These are phyloP conservation scores for Mellilla xanthometata DNA, from an alignment of 2,888 invertebrate species.

Conservation along the genomic window DNA sequence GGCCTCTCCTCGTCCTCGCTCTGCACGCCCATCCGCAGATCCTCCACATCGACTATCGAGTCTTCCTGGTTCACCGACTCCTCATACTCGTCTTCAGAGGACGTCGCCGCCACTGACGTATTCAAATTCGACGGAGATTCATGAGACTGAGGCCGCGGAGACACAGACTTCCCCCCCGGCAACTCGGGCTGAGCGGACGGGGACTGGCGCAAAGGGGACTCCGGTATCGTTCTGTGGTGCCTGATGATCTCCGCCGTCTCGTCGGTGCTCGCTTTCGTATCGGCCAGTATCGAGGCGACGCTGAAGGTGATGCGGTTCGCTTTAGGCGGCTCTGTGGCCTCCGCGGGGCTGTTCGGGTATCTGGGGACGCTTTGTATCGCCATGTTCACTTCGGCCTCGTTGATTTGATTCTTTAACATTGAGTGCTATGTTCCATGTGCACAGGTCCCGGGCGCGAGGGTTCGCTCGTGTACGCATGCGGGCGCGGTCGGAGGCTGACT, in stretches of 20 bases:
- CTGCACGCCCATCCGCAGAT: conserved; percentile 83
- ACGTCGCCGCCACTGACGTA: conserved; percentile 72
- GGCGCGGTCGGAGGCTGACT: conserved; percentile 77
- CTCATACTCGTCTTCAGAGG: conserved; percentile 85
- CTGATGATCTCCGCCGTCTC: conserved; percentile 74
- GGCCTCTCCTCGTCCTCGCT: conserved; percentile 75
- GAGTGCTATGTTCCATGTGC: conserved; percentile 81
- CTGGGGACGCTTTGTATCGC: conserved; percentile 86
- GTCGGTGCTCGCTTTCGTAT: conserved; percentile 85
- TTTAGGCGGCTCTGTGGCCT: conserved; percentile 84
- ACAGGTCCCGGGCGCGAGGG: conserved; percentile 64
- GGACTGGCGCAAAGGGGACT: conserved; percentile 73
- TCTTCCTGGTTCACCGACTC: conserved; percentile 87
- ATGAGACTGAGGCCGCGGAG: conserved; percentile 67
- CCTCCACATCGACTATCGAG: conserved; percentile 91
- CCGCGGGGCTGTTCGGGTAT: conserved; percentile 85
- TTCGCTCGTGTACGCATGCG: conserved; percentile 73
- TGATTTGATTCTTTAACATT: conserved; percentile 85
- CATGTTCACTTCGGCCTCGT: conserved; percentile 85
- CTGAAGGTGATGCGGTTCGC: conserved; percentile 91
- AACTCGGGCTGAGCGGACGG: conserved; percentile 73
- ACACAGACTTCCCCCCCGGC: conserved; percentile 66
- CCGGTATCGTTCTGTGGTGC: conserved; percentile 77
- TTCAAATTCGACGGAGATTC: conserved; percentile 76
- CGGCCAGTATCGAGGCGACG: conserved; percentile 93